Evolutionary conservation across 2,113 vertebrate species (phyloP).

Genomic region (Microcebus murinus): DNA sequence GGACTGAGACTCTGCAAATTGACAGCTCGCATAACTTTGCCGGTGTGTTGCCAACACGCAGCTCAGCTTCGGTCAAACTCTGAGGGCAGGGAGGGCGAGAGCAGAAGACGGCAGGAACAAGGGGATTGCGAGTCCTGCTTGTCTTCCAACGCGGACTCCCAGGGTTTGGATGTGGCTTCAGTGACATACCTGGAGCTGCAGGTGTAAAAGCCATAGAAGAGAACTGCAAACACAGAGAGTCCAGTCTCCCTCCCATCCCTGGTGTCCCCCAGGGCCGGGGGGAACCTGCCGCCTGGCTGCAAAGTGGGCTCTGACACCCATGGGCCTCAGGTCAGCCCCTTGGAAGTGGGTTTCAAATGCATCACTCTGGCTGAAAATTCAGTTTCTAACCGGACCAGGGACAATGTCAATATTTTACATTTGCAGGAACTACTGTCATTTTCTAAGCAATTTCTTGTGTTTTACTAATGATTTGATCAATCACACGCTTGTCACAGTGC

Average conservation of each 20-base stretch:
- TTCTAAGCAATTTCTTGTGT: neutral
- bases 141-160: neutral
- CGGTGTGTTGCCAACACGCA: neutral
- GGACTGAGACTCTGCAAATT: neutral
- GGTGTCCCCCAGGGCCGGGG: rapidly evolving
- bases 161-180: neutral
- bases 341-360: neutral
- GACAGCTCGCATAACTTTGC: neutral
- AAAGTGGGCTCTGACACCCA: neutral
- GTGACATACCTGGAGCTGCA: neutral
- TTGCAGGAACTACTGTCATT: neutral
- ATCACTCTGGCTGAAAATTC: neutral
- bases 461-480: neutral
- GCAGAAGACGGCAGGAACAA: neutral
- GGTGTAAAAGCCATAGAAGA: neutral
- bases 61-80: slow-evolving; percentile 6
- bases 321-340: neutral
- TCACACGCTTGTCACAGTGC: rapidly evolving
- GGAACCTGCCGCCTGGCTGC: neutral
- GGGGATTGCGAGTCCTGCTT: slow-evolving; percentile 48
- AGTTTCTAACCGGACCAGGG: neutral
- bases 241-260: neutral
- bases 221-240: neutral
- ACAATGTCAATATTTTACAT: neutral
- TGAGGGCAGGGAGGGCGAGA: neutral